phyloP scores from a whole-genome alignment of 1,140 invertebrate genomes.

The Drosophila sp. region DNA sequence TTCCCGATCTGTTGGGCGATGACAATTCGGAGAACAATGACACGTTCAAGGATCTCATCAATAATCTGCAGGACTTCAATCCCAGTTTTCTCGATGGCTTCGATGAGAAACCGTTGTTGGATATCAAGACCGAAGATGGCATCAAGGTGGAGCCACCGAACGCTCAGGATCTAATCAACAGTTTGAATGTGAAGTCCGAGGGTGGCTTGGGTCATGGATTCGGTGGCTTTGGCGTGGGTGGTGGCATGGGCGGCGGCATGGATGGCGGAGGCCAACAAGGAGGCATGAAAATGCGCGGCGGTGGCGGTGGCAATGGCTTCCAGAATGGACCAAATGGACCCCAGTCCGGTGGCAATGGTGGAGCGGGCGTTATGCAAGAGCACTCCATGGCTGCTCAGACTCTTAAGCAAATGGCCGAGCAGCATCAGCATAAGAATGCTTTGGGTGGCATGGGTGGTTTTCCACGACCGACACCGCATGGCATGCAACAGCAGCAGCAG shows the following conservation, averaged over 20 bases:
- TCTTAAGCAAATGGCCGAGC: slow-evolving; percentile 97
- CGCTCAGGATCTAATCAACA: slow-evolving; percentile 81
- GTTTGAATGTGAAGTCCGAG: slow-evolving; percentile 77
- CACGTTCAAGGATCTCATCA: slow-evolving; percentile 94
- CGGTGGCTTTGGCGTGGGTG: slow-evolving; percentile 51
- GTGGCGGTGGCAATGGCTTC: slow-evolving; percentile 41
- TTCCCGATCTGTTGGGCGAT: slow-evolving; percentile 91
- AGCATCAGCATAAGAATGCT: slow-evolving; percentile 94
- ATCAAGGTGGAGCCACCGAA: slow-evolving; percentile 85
- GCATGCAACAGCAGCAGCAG: slow-evolving; percentile 60
- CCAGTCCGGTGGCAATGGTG: slow-evolving; percentile 27
- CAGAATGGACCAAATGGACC: slow-evolving; percentile 64
- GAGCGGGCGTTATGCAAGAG: slow-evolving; percentile 84
- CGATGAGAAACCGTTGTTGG: slow-evolving; percentile 86
- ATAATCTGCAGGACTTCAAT: slow-evolving; percentile 92
- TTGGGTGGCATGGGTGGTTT: slow-evolving; percentile 84
- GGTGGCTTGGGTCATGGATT: slow-evolving; percentile 68
- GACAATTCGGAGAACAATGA: slow-evolving; percentile 92
- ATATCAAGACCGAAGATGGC: slow-evolving; percentile 85
- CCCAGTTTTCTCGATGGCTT: slow-evolving; percentile 93
- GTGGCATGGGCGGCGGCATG: slow-evolving; percentile 34
- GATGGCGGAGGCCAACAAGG: slow-evolving; percentile 38
- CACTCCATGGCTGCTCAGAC: slow-evolving; percentile 95
- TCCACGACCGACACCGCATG: slow-evolving; percentile 67
- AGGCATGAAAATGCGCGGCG: slow-evolving; percentile 63